These are phyloP conservation scores for Nezara viridula DNA, from an alignment of 2,888 invertebrate species.

Conservation along the genomic window DNA sequence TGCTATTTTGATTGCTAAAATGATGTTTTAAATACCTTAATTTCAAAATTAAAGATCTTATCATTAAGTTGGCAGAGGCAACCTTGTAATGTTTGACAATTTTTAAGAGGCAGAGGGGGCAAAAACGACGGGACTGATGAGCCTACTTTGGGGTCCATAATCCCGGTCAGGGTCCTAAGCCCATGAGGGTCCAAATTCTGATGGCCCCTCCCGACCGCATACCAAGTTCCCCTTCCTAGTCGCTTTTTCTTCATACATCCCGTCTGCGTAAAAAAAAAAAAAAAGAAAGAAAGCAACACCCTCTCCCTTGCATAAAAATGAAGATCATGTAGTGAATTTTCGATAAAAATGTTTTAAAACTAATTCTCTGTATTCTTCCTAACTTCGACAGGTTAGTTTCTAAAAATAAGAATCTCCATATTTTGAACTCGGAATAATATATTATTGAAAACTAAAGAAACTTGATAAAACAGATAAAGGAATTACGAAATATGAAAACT, in stretches of 20 bases:
- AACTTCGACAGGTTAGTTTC: neutral
- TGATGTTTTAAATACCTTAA: neutral
- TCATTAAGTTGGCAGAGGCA: neutral
- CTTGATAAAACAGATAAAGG: too few relatives aligned
- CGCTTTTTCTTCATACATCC: conserved; percentile 35
- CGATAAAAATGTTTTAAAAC: neutral
- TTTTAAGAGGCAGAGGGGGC: neutral
- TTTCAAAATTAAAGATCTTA: neutral
- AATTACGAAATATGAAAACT: too few relatives aligned
- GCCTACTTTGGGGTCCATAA: conserved; percentile 32
- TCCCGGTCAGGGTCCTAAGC: conserved; percentile 32
- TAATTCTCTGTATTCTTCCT: neutral
- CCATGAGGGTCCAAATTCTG: conserved; percentile 39
- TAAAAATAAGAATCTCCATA: neutral
- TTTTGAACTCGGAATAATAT: too few relatives aligned
- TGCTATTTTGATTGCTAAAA: too few relatives aligned
- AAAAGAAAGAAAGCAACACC: neutral
- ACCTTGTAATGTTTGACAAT: neutral
- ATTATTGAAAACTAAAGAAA: too few relatives aligned
- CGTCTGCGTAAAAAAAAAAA: neutral
- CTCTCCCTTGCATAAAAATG: conserved; percentile 25
- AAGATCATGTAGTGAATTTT: neutral
- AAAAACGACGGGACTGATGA: conserved; percentile 29
- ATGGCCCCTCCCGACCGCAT: conserved; percentile 26
- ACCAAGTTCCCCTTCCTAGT: neutral